These are phyloP conservation scores for Leontopithecus rosalia DNA, from an alignment of 2,797 vertebrate genomes.

Conservation along the genomic window DNA sequence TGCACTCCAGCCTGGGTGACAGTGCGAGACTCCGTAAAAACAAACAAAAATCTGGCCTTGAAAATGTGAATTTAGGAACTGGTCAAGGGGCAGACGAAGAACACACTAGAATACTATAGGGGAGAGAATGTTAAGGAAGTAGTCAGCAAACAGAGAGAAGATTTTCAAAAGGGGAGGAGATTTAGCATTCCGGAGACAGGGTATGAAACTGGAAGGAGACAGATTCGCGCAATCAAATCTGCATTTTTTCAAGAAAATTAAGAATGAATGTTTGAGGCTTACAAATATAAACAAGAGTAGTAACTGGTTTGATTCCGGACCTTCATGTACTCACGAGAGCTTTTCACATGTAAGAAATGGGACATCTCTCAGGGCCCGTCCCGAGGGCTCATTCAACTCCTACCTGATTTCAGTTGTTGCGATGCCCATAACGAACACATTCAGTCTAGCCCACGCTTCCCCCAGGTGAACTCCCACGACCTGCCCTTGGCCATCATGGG, in stretches of 20 bases:
- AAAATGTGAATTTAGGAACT: background rate
- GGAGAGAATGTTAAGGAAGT: background rate
- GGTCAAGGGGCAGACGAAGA: background rate
- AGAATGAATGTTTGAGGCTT: background rate
- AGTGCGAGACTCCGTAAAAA: background rate
- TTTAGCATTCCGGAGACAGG: too few species aligned
- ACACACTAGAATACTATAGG: rapidly evolving
- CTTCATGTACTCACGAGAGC: background rate
- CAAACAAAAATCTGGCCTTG: background rate
- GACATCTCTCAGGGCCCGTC: background rate
- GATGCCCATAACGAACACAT: background rate
- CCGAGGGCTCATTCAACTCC: background rate
- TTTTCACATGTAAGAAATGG: background rate
- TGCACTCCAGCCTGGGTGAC: background rate
- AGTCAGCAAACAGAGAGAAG: background rate
- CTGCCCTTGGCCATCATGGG: background rate
- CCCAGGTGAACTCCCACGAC: background rate
- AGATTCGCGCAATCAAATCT: background rate
- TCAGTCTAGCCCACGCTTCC: background rate
- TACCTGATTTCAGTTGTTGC: rapidly evolving
- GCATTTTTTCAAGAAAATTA: background rate
- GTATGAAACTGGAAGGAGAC: background rate
- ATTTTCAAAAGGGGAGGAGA: background rate
- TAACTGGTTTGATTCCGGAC: background rate
- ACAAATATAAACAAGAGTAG: background rate